Percentiles rank a stretch among this genome's conserved stretches.
phyloP scores from a whole-genome alignment of 1,140 invertebrate genomes.

The Elymnias hypermnestra region DNA sequence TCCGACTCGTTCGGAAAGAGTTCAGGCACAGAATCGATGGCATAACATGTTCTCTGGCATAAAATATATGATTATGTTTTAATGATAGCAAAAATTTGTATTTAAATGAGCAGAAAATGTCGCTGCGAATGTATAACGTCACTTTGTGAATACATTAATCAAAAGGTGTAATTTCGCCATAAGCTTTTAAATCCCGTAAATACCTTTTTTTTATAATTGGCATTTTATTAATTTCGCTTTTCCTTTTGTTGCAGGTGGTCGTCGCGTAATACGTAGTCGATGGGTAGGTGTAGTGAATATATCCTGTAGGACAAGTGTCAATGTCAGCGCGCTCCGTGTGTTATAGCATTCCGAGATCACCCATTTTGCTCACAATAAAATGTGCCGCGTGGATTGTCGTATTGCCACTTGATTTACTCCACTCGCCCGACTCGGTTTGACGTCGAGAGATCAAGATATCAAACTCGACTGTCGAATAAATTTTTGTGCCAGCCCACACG shows the following conservation, averaged over 20 bases:
- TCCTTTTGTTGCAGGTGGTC: conserved; percentile 77
- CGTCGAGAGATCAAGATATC: conserved; percentile 66
- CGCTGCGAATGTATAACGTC: background rate
- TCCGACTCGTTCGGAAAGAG: too few species aligned
- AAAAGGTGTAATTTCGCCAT: too few species aligned
- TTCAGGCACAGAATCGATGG: too few species aligned
- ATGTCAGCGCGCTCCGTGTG: conserved; percentile 36
- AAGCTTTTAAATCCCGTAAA: conserved; percentile 7
- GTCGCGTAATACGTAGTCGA: conserved; percentile 49
- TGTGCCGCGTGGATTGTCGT: conserved; percentile 28
- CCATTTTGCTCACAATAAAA: conserved; percentile 25
- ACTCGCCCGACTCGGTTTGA: conserved; percentile 38
- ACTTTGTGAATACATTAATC: too few species aligned
- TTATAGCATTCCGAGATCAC: conserved; percentile 24
- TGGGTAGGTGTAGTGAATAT: conserved; percentile 42
- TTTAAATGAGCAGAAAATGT: background rate
- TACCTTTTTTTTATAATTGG: conserved; percentile 58
- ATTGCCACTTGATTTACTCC: conserved; percentile 37
- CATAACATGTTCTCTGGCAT: too few species aligned
- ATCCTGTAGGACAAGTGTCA: conserved; percentile 15
- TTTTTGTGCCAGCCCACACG: conserved; percentile 67
- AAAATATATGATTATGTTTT: background rate
- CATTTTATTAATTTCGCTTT: conserved; percentile 77
- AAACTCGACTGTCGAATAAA: conserved; percentile 65
- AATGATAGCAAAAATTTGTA: background rate